Evolutionary conservation across 2,888 invertebrate species (phyloP).

Genomic region (Lepeophtheirus nordmannii): DNA sequence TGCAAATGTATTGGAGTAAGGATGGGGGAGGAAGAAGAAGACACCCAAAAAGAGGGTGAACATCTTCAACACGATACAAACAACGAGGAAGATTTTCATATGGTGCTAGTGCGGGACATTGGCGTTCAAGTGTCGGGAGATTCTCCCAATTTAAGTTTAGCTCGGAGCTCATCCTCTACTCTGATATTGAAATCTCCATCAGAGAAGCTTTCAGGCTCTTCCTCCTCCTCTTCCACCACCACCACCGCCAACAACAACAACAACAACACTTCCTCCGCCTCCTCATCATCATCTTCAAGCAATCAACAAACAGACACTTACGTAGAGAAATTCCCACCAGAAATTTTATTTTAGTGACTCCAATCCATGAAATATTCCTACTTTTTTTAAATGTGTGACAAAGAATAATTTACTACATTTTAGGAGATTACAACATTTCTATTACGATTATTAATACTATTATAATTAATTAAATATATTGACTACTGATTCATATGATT

Average conservation of each 20-base stretch:
- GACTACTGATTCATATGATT: neutral
- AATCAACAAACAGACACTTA: neutral
- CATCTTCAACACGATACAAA: neutral
- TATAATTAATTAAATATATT: too few relatives aligned
- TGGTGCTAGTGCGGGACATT: conserved; percentile 24
- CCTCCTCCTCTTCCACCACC: neutral
- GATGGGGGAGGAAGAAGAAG: neutral
- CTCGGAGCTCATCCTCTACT: neutral
- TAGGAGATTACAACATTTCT: neutral
- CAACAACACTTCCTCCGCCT: neutral
- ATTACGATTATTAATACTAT: neutral
- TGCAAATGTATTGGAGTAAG: neutral
- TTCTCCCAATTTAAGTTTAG: conserved; percentile 15
- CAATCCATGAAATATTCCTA: neutral
- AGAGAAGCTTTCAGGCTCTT: neutral
- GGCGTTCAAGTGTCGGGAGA: conserved; percentile 19
- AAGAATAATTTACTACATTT: neutral
- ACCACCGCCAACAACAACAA: too few relatives aligned
- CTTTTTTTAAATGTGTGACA: neutral
- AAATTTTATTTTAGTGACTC: neutral
- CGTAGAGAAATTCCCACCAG: neutral
- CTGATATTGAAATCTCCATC: neutral
- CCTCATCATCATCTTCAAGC: neutral
- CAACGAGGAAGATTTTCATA: neutral
- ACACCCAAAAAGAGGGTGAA: neutral